These are phyloP conservation scores for Blennius ocellaris DNA, from an alignment of 2,113 vertebrate species.

Conservation along the genomic window DNA sequence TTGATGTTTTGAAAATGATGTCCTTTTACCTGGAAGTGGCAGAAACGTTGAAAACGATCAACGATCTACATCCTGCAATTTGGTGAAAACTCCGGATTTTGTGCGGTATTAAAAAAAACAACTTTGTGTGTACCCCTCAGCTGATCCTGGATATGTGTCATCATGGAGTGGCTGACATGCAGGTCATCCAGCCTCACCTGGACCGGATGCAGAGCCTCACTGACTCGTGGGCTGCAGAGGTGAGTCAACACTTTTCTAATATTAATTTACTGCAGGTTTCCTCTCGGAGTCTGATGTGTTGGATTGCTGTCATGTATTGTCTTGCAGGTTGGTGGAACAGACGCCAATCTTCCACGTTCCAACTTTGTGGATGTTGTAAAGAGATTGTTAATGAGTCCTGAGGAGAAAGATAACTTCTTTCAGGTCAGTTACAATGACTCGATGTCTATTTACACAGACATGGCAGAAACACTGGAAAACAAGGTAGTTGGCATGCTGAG, in stretches of 20 bases:
- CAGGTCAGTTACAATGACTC: conserved; percentile 61
- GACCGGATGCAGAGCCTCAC: conserved; percentile 60
- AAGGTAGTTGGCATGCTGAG: too few relatives aligned
- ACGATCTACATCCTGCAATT: too few relatives aligned
- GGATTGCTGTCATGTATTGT: not conserved
- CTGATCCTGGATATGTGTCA: conserved; percentile 69
- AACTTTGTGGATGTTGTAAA: conserved; percentile 64
- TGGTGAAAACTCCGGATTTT: too few relatives aligned
- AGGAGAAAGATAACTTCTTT: conserved; percentile 62
- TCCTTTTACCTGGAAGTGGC: too few relatives aligned
- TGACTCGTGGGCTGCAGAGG: conserved; percentile 21
- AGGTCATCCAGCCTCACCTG: conserved; percentile 61
- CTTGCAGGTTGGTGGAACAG: conserved; percentile 31
- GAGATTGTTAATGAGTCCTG: conserved; percentile 49
- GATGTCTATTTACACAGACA: too few relatives aligned
- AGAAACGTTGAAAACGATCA: too few relatives aligned
- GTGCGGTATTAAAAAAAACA: too few relatives aligned
- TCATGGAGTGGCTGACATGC: conserved; percentile 22
- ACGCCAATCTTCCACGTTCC: not conserved
- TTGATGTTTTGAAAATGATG: too few relatives aligned
- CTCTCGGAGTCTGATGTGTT: not conserved
- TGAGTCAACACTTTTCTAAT: conserved; percentile 4
- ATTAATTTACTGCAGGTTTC: not conserved
- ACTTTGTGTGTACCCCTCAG: conserved; percentile 43
- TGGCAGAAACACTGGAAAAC: too few relatives aligned